Conservation (phyloP, 2,797 vertebrate species). For the Varecia variegata region DNA sequence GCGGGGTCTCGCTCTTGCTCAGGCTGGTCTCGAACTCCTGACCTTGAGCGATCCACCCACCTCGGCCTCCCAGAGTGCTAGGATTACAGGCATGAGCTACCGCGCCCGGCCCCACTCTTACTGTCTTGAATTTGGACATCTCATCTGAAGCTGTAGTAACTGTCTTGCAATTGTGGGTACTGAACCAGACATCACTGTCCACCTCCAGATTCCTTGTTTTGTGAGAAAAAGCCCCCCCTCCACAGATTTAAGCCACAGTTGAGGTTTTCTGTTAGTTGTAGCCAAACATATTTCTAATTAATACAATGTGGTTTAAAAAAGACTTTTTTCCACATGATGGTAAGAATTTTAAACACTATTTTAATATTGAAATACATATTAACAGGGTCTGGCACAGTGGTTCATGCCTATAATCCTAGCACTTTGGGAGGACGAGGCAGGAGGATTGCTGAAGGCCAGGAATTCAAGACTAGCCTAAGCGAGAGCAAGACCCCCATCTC, state of each 20-base stretch:
- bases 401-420: neutral
- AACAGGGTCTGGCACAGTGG: neutral
- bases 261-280: neutral
- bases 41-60: too few species aligned
- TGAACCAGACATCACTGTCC: neutral
- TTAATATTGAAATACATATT: constrained; percentile 24
- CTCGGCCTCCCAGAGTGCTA: too few species aligned
- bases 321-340: neutral
- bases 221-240: neutral
- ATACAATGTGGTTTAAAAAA: neutral
- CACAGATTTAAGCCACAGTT: neutral
- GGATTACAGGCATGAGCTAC: too few species aligned
- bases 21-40: too few species aligned
- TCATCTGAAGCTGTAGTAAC: neutral
- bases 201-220: neutral
- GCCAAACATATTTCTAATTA: neutral
- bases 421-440: neutral
- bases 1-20: too few species aligned
- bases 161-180: neutral
- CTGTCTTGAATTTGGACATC: neutral
- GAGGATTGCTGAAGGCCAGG: neutral
- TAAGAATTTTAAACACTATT: constrained; percentile 43
- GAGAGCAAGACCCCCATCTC: too few species aligned
- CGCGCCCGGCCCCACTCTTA: neutral
- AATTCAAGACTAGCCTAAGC: too few species aligned